Conservation (phyloP, 2,888 invertebrate genomes). For the Orthonychiurus folsomi region DNA sequence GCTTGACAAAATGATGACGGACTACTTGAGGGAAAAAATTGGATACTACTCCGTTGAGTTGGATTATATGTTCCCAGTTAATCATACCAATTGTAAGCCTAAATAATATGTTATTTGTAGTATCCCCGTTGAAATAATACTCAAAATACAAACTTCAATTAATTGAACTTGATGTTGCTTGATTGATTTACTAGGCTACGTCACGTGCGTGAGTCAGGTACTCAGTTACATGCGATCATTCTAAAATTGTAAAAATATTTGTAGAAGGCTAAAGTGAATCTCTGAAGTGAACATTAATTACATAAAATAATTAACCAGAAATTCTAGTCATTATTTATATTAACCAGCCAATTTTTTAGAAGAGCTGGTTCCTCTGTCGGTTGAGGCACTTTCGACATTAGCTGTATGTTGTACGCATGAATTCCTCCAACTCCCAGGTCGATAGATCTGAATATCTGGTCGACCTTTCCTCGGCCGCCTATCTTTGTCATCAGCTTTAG, state of each 20-base stretch:
- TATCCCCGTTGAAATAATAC: conserved; percentile 8
- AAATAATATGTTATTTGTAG: background rate
- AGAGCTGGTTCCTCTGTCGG: conserved; percentile 8
- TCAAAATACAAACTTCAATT: background rate
- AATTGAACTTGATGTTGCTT: background rate
- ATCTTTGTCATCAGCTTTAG: conserved; percentile 17
- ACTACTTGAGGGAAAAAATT: conserved; percentile 66
- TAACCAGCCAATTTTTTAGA: no score
- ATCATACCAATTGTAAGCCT: conserved; percentile 57
- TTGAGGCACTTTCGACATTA: conserved; percentile 1
- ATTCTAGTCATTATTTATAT: no score
- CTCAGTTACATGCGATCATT: no score
- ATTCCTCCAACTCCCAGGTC: conserved; percentile 57
- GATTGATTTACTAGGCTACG: no score
- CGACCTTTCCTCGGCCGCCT: conserved; percentile 45
- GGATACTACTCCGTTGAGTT: conserved; percentile 75
- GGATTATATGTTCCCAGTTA: conserved; percentile 72
- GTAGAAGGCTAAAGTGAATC: no score
- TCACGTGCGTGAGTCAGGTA: no score
- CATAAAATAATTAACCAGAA: no score
- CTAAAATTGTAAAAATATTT: no score
- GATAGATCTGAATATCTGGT: conserved; percentile 79
- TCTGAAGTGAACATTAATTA: no score
- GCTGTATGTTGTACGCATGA: no score
- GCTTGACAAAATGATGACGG: conserved; percentile 56